Evolutionary conservation across 2,797 vertebrate species (phyloP).

Genomic region (Chromobotia macracanthus): DNA sequence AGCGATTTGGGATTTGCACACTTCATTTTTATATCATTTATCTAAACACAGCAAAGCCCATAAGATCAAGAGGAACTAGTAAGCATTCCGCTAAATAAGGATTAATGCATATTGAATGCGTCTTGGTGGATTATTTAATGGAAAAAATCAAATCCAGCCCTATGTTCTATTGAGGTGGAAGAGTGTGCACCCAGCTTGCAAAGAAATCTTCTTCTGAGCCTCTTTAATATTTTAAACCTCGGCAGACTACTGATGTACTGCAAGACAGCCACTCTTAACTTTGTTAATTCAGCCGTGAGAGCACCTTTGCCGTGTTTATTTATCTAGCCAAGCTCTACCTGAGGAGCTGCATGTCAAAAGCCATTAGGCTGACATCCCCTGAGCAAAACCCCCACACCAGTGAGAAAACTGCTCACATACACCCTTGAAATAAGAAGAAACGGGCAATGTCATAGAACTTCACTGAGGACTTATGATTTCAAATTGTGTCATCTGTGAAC

Average conservation of each 20-base stretch:
- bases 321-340: conserved; percentile 68
- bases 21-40: conserved; percentile 12
- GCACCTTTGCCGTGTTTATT: conserved; percentile 74
- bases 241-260: conserved; percentile 59
- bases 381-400: conserved; percentile 72
- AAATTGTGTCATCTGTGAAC: conserved; percentile 15
- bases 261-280: conserved; percentile 65
- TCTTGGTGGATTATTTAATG: conserved; percentile 39
- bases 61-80: neutral
- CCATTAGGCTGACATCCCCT: conserved; percentile 72
- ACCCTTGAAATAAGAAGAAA: conserved; percentile 43
- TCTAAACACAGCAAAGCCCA: neutral
- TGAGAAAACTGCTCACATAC: conserved; percentile 55
- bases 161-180: conserved; percentile 45
- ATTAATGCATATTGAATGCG: conserved; percentile 30
- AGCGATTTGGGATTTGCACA: conserved; percentile 1
- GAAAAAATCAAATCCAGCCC: conserved; percentile 31
- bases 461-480: conserved; percentile 19
- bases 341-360: conserved; percentile 77
- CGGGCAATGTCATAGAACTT: conserved; percentile 43
- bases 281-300: conserved; percentile 74
- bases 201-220: conserved; percentile 53
- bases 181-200: conserved; percentile 35
- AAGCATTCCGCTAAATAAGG: conserved; percentile 27
- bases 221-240: conserved; percentile 62